Percentiles rank a stretch among this genome's conserved stretches.
Conservation (phyloP, 2,113 vertebrate genomes). For the Periophthalmus modestus region DNA sequence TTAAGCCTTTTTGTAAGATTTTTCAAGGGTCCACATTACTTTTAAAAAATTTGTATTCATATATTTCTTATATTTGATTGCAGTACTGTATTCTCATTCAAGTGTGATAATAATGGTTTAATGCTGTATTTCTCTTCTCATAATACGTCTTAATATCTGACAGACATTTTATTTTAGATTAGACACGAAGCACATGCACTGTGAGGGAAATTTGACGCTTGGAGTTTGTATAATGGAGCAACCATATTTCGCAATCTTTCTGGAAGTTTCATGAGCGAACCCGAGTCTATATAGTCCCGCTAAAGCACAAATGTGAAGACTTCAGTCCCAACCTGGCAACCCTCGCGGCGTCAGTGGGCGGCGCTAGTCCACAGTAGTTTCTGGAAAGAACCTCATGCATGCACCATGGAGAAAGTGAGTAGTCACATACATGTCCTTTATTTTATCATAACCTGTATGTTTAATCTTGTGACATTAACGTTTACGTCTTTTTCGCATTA, state of each 20-base stretch:
- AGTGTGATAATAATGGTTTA: too few species aligned
- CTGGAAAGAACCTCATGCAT: slow-evolving; percentile 82
- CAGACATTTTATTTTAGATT: neutral
- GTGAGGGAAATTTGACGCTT: neutral
- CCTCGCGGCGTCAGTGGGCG: slow-evolving; percentile 55
- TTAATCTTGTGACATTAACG: neutral
- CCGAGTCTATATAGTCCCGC: slow-evolving; percentile 1
- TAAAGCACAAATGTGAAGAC: neutral
- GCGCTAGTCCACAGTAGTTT: slow-evolving; percentile 74
- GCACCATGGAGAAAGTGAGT: slow-evolving; percentile 83
- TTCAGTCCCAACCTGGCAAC: slow-evolving; percentile 59
- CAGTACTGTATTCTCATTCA: too few species aligned
- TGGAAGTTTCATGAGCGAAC: slow-evolving; percentile 22
- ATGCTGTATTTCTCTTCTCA: too few species aligned
- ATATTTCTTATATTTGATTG: too few species aligned
- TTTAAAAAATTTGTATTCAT: too few species aligned
- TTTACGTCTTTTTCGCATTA: fast-evolving
- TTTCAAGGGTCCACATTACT: too few species aligned
- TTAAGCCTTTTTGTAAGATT: too few species aligned
- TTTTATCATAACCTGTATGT: neutral
- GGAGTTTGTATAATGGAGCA: neutral
- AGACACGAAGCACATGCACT: neutral
- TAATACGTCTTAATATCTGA: too few species aligned
- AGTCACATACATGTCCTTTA: slow-evolving; percentile 9
- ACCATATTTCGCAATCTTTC: slow-evolving; percentile 12